These are phyloP conservation scores for Rhabdomys pumilio DNA, from an alignment of 2,797 vertebrate genomes.

Conservation along the genomic window DNA sequence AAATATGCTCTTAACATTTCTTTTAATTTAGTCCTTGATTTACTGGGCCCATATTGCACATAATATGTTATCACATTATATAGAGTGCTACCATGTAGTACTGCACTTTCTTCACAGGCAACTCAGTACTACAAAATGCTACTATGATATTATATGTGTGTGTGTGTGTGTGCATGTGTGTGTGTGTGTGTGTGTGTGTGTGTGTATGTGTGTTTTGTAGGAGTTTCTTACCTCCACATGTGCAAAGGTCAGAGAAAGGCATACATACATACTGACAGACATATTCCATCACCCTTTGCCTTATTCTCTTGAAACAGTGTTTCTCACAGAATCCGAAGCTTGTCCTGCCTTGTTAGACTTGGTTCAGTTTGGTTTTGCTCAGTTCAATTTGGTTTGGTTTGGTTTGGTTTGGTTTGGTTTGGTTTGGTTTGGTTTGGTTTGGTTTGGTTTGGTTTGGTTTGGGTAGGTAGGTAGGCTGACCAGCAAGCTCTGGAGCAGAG, in stretches of 20 bases:
- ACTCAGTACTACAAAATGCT: background rate
- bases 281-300: background rate
- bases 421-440: too few species aligned
- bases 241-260: background rate
- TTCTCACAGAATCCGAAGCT: background rate
- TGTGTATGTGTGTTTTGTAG: background rate
- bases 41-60: accelerated
- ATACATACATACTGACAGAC: too few species aligned
- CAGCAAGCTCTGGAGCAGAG: background rate
- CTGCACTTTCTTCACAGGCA: background rate
- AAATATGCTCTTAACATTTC: background rate
- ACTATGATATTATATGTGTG: background rate
- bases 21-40: background rate
- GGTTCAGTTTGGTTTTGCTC: background rate
- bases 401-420: too few species aligned
- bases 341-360: too few species aligned
- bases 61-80: background rate
- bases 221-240: background rate
- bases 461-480: background rate
- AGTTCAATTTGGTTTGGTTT: background rate
- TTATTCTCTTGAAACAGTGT: background rate
- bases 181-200: background rate
- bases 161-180: background rate
- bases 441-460: background rate
- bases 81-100: background rate